Evolutionary conservation across 2,888 invertebrate genomes (phyloP), one percentile per base, ranked within the genome.

Genomic region (Nephrotoma appendiculata): DNA sequence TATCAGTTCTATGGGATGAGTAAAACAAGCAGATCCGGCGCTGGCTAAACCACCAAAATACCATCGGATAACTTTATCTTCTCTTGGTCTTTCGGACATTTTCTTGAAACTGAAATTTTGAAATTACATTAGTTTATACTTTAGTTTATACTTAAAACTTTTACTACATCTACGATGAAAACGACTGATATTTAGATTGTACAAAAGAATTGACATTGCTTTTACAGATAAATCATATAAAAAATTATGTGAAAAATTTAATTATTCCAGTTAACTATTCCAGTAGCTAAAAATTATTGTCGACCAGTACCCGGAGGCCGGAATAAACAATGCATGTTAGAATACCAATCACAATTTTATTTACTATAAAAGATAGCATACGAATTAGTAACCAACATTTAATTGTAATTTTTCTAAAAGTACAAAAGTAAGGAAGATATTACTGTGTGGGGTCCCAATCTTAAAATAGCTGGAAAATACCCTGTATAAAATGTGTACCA

Each of bases 21-120:
- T 99, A 89, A 96, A 94, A 91, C 97, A 97, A n/a, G 98, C 99
- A 43, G 99, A 99, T 87, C 96, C 97, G 31, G 98, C 97, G 87
- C 98, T 97, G 42, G 98, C 98, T 86, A 98, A 88, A 19, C 99
- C 99, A 87, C 99, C 99, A 90, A 99, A 99, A 92, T 99, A 99
- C 99, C 99, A 99, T 91, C 95, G 93, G 11, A 95, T 7, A 19
- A 48, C 5, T 43, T 84, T 84, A 6, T 84, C 15, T n/a, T n/a
- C 84, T 42, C 84, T 84, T 31, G 71, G 71, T 4, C 31, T 71
- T 71, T 71, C 71, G 6, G 11, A 31, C 71, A 71, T 71, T 5
- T 15, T 71, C 71, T 71, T 71, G 9, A 1, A 71, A 71, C 71
- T 71, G 71, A 71, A 71, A 57, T 57, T 57, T 57, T n/a, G 52